phyloP scores from a whole-genome alignment of 2,113 vertebrate species.

The Dasypus novemcinctus region DNA sequence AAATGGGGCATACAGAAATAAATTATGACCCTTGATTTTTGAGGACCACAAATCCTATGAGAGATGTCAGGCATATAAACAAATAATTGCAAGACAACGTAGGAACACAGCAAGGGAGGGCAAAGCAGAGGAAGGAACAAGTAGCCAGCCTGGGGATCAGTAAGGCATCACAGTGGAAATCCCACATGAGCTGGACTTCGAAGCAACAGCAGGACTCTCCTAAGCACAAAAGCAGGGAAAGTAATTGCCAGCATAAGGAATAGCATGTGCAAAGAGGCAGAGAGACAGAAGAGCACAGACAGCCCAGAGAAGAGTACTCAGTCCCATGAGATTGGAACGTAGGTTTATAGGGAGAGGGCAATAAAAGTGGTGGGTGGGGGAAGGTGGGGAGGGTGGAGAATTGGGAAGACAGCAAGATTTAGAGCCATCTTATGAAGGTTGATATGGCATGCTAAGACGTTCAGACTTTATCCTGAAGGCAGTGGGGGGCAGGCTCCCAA shows the following conservation, averaged over 20 bases:
- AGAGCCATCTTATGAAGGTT: neutral
- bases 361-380: too few relatives aligned
- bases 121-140: neutral
- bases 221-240: neutral
- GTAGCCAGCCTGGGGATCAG: neutral
- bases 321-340: neutral
- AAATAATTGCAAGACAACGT: neutral
- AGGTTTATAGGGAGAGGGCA: too few relatives aligned
- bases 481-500: conserved; percentile 45
- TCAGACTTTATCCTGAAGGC: conserved; percentile 37
- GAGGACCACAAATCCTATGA: neutral
- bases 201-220: neutral
- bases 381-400: neutral
- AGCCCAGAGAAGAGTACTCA: neutral
- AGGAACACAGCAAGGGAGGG: neutral
- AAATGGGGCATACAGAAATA: neutral
- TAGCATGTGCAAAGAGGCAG: neutral
- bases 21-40: neutral
- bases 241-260: neutral
- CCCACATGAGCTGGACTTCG: neutral
- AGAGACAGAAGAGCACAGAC: neutral
- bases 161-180: neutral
- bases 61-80: neutral
- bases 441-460: neutral
- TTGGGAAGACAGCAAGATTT: neutral